Percentiles rank a stretch among this genome's conserved stretches.
phyloP scores from a whole-genome alignment of 2,888 invertebrate genomes.

The Calliopum simillimum region DNA sequence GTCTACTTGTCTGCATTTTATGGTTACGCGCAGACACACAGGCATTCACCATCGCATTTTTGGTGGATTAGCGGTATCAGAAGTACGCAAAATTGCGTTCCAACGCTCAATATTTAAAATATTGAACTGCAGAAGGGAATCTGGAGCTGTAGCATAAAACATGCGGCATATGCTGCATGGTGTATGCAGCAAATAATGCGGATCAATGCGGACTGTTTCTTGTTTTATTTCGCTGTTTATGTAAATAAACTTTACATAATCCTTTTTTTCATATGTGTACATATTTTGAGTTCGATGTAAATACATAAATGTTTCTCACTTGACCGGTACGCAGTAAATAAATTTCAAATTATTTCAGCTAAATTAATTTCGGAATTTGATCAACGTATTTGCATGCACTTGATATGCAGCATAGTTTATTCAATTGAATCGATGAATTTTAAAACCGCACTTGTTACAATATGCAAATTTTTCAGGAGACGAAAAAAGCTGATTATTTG shows the following conservation, averaged over 20 bases:
- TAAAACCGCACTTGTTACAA: too few species aligned
- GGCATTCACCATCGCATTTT: constrained; percentile 5
- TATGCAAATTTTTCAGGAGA: too few species aligned
- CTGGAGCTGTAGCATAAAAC: background rate
- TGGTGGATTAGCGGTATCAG: constrained; percentile 23
- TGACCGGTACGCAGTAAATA: background rate
- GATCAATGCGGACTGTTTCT: background rate
- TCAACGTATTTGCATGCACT: too few species aligned
- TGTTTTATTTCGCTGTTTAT: too few species aligned
- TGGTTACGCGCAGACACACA: background rate
- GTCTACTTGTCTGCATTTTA: too few species aligned
- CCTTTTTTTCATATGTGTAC: too few species aligned
- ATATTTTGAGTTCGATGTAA: background rate
- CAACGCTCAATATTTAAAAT: background rate
- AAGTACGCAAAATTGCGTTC: background rate
- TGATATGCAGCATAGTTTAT: too few species aligned
- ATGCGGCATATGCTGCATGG: background rate
- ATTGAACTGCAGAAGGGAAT: background rate
- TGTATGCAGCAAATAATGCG: background rate
- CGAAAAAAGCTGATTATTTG: too few species aligned
- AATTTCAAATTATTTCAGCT: background rate
- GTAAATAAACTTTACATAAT: constrained; percentile 6
- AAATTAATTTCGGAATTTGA: background rate
- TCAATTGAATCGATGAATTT: too few species aligned
- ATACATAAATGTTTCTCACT: background rate